A percentile compares a stretch with the other conserved stretches of the same genome.
These are phyloP conservation scores for Karalla daura DNA, from an alignment of 2,797 vertebrate genomes.

Conservation along the genomic window DNA sequence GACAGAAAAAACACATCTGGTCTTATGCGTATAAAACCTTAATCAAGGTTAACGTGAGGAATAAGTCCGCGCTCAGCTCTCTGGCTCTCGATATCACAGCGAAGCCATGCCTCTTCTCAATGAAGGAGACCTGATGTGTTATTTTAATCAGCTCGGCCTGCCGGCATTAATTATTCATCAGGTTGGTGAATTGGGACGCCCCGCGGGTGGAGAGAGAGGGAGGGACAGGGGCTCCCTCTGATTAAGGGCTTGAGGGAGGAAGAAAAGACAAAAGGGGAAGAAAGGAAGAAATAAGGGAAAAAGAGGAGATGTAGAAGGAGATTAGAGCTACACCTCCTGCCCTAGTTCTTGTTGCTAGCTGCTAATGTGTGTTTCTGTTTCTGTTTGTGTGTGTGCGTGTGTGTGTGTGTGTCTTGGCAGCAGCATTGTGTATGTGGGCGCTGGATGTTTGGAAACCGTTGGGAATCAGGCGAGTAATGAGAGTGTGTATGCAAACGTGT, in stretches of 20 bases:
- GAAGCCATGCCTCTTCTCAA: conserved; percentile 58
- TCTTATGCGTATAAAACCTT: conserved; percentile 49
- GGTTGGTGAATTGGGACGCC: conserved; percentile 71
- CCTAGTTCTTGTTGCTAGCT: conserved; percentile 27
- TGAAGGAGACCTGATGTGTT: conserved; percentile 73
- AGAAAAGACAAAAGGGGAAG: background rate
- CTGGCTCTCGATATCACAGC: conserved; percentile 40
- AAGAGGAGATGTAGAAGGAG: conserved; percentile 25
- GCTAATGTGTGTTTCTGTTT: background rate
- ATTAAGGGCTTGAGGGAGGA: conserved; percentile 53
- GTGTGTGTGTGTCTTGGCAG: conserved; percentile 5
- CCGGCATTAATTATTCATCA: conserved; percentile 81
- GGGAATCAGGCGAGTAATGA: background rate
- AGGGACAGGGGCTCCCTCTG: conserved; percentile 51
- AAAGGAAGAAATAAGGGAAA: conserved; percentile 31
- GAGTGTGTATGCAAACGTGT: conserved; percentile 11
- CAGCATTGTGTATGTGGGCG: background rate
- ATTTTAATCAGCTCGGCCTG: conserved; percentile 80
- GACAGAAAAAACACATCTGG: conserved; percentile 14
- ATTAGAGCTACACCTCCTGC: conserved; percentile 36
- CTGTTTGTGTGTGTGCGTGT: conserved; percentile 4
- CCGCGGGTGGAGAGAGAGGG: conserved; percentile 45
- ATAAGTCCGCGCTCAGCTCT: conserved; percentile 45
- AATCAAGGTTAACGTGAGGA: conserved; percentile 63
- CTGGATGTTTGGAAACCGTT: conserved; percentile 4